phyloP scores from a whole-genome alignment of 2,113 vertebrate species.

The Solenodon paradoxus region DNA sequence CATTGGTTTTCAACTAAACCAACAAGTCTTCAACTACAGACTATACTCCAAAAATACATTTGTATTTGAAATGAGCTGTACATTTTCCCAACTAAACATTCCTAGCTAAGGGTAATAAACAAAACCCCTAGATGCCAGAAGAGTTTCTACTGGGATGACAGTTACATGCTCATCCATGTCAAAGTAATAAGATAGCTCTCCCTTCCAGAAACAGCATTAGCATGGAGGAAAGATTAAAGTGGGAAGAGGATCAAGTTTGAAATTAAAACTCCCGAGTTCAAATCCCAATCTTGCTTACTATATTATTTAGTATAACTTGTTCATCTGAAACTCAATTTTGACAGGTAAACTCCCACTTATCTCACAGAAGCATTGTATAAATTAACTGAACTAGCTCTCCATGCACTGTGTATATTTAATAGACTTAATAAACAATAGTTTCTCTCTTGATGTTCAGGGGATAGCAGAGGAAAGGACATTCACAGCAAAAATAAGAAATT shows the following conservation, averaged over 20 bases:
- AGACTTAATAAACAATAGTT: slow-evolving; percentile 16
- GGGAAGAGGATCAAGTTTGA: background rate
- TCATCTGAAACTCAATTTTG: background rate
- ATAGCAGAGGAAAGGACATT: background rate
- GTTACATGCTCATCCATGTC: background rate
- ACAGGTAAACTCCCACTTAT: background rate
- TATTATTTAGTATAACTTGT: background rate
- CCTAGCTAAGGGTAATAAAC: background rate
- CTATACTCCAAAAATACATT: background rate
- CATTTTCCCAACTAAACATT: background rate
- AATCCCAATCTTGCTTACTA: background rate
- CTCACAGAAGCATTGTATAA: background rate
- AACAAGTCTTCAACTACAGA: background rate
- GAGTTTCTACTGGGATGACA: background rate
- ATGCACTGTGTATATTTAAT: background rate
- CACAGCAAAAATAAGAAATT: background rate
- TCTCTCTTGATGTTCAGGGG: background rate
- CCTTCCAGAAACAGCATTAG: background rate
- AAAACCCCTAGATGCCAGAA: background rate
- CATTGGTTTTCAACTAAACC: background rate
- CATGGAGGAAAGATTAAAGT: background rate
- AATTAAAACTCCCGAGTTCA: background rate
- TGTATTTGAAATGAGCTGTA: background rate
- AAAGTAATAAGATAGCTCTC: background rate
- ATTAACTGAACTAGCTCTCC: no score